Evolutionary conservation across 2,113 vertebrate genomes (phyloP), one percentile per base, ranked within the genome.

Genomic region (Oxyruncus cristatus): DNA sequence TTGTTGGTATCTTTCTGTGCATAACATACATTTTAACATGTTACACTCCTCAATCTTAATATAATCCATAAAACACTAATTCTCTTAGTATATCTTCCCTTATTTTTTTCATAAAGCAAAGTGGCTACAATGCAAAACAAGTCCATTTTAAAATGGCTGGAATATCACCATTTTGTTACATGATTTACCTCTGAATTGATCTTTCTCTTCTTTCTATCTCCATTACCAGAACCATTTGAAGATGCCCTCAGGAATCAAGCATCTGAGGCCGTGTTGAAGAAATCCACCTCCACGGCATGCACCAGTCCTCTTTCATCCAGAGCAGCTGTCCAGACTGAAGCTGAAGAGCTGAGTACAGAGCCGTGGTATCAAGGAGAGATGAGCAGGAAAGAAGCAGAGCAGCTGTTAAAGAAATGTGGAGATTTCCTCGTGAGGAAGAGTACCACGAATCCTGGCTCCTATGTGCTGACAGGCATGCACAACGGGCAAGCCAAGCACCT

Each of bases 401-500:
- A 99, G 73, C 97, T 99, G 66, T 97, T 99, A 88, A 98, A 95
- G 83, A 98, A 97, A 32, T 99, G 99, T 3, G 99, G 99, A 58
- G 99, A 99, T 97, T 99, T 99, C 96, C 98, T 99, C 1, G 99
- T 99, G 78, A 98, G 99, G 58, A 99, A 99, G 96, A 99, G 99
- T 93, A 98, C 99, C 61, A 99, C 99, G 1, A 99, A 99, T 97
- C 99, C 99, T 0, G 99, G 99, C 52, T 99, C 99, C 46, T 99
- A 99, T 27, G 99, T 99, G 35, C 98, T 99, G 96, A 99, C 99
- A 1, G 99, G 99, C 88, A 99, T 99, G 99, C 99, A 99, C 90
- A 99, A 99, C 1, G 98, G 99, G 83, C 98, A 99, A 89, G 98
- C 98, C 95, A 99, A 99, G 83, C 99, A 99, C 85, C 98, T 99